These are phyloP conservation scores for Hypomecis punctinalis DNA, from an alignment of 2,888 invertebrate genomes.

Conservation along the genomic window DNA sequence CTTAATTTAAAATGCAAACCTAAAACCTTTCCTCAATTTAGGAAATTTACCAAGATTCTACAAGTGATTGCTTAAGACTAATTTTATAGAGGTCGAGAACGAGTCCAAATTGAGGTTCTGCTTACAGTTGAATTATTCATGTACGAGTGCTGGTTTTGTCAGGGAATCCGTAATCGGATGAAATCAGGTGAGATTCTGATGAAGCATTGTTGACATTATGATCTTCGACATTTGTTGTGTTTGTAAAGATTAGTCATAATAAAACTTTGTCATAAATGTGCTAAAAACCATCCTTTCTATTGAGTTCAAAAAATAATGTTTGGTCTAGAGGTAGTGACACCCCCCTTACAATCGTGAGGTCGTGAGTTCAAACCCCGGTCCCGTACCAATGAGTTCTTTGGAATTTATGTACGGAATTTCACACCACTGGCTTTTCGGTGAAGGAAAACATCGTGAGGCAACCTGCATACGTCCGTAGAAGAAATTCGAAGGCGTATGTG, in stretches of 20 bases:
- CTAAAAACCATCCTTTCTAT: too few relatives aligned
- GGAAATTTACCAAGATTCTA: conserved; percentile 14
- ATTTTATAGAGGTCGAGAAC: conserved; percentile 22
- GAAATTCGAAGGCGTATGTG: too few relatives aligned
- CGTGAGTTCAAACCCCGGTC: too few relatives aligned
- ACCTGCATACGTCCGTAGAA: too few relatives aligned
- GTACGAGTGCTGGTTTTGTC: conserved; percentile 28
- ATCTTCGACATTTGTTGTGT: neutral
- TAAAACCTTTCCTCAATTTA: neutral
- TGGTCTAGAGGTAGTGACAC: too few relatives aligned
- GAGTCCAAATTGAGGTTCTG: conserved; percentile 24
- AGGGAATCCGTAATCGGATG: conserved; percentile 33
- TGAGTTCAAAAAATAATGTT: too few relatives aligned
- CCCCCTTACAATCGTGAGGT: too few relatives aligned
- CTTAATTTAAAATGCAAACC: conserved; percentile 19
- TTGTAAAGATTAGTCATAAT: neutral
- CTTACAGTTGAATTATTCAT: conserved; percentile 40
- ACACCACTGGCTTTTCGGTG: too few relatives aligned
- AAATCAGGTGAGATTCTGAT: conserved; percentile 25
- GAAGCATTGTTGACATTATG: conserved; percentile 6
- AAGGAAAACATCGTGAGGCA: too few relatives aligned
- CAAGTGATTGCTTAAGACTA: conserved; percentile 22
- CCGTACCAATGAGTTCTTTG: too few relatives aligned
- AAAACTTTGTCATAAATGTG: too few relatives aligned
- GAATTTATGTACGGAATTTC: too few relatives aligned